phyloP scores from a whole-genome alignment of 2,797 vertebrate genomes.

The Myoxocephalus aenaeus region DNA sequence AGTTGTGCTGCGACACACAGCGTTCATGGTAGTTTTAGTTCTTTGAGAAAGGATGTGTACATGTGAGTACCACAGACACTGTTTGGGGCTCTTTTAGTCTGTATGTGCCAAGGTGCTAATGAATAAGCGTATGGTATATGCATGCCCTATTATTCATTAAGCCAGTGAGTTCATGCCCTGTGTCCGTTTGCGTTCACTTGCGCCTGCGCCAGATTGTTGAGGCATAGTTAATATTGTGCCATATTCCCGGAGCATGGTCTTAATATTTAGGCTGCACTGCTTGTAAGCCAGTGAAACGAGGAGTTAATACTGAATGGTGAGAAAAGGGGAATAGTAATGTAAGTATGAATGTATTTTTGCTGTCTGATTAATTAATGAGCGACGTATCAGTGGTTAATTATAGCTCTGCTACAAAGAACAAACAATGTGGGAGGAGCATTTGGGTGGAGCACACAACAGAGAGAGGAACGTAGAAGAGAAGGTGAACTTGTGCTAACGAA shows the following conservation, averaged over 20 bases:
- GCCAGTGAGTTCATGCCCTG: slow-evolving; percentile 22
- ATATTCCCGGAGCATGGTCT: slow-evolving; percentile 30
- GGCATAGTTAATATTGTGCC: slow-evolving; percentile 37
- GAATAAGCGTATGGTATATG: slow-evolving; percentile 25
- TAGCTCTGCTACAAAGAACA: slow-evolving; percentile 9
- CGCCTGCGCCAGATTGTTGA: slow-evolving; percentile 37
- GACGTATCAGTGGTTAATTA: slow-evolving; percentile 6
- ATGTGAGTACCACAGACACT: background rate
- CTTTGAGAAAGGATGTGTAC: slow-evolving; percentile 10
- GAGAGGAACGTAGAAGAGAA: background rate
- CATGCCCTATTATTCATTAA: slow-evolving; percentile 20
- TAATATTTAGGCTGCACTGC: slow-evolving; percentile 45
- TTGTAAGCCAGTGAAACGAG: slow-evolving; percentile 17
- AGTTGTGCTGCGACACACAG: slow-evolving; percentile 19
- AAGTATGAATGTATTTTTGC: background rate
- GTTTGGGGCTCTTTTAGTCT: slow-evolving; percentile 16
- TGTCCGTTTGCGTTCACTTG: slow-evolving; percentile 26
- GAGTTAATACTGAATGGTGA: background rate
- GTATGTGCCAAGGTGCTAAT: slow-evolving; percentile 22
- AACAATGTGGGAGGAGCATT: background rate
- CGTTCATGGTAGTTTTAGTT: slow-evolving; percentile 32
- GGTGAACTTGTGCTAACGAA: background rate
- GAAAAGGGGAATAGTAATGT: background rate
- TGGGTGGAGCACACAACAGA: background rate
- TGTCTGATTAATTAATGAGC: slow-evolving; percentile 19